Conservation (phyloP, 2,888 invertebrate species). For the Stegana nigrithorax region DNA sequence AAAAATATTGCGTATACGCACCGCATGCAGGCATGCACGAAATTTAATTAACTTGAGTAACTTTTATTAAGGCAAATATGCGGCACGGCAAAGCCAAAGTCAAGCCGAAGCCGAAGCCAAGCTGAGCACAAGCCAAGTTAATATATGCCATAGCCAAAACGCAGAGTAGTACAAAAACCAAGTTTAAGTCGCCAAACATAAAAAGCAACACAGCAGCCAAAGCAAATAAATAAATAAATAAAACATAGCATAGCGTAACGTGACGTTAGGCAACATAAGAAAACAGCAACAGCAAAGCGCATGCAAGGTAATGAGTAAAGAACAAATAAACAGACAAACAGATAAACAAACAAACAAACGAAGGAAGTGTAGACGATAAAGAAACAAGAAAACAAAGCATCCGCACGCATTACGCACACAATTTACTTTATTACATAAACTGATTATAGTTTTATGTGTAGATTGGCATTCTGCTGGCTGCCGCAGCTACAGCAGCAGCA, state of each 20-base stretch:
- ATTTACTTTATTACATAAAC: conserved; percentile 60
- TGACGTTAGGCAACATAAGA: background rate
- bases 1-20: conserved; percentile 34
- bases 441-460: conserved; percentile 58
- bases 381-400: conserved; percentile 42
- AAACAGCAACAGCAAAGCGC: background rate
- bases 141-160: conserved; percentile 3
- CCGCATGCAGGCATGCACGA: conserved; percentile 47
- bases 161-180: conserved; percentile 51
- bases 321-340: too few species aligned
- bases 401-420: conserved; percentile 57
- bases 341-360: too few species aligned
- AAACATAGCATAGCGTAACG: too few species aligned
- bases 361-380: too few species aligned
- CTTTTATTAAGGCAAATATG: conserved; percentile 60
- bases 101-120: background rate
- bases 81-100: conserved; percentile 35
- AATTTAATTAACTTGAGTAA: conserved; percentile 58
- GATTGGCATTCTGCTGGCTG: conserved; percentile 15
- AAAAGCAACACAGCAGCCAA: conserved; percentile 51
- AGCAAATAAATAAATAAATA: conserved; percentile 55
- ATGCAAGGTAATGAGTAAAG: too few species aligned
- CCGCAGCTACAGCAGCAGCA: too few species aligned
- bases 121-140: too few species aligned
- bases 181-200: conserved; percentile 47